These are phyloP conservation scores for Leptinotarsa juncta DNA, from an alignment of 2,888 invertebrate genomes.

Conservation along the genomic window DNA sequence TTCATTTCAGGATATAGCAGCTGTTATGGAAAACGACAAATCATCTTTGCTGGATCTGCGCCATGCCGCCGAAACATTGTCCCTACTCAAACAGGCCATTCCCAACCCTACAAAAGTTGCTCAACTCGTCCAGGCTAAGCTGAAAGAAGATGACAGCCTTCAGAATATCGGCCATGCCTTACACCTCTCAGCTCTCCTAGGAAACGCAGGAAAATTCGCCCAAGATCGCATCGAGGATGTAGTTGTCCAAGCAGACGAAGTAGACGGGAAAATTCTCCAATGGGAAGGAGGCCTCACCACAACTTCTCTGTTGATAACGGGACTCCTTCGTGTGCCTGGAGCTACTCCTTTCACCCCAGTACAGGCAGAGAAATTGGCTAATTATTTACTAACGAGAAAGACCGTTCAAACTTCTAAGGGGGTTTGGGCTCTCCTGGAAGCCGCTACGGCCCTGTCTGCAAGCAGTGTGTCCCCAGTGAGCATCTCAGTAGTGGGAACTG, in stretches of 20 bases:
- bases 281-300: conserved; percentile 92
- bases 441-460: conserved; percentile 70
- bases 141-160: conserved; percentile 86
- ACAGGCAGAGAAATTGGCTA: conserved; percentile 85
- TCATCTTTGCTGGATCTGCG: conserved; percentile 78
- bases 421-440: conserved; percentile 83
- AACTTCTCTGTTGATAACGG: conserved; percentile 74
- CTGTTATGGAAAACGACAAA: conserved; percentile 73
- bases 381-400: conserved; percentile 87
- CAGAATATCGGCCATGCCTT: conserved; percentile 86
- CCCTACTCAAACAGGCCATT: conserved; percentile 74
- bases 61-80: conserved; percentile 78
- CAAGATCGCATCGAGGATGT: conserved; percentile 89
- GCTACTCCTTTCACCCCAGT: conserved; percentile 78
- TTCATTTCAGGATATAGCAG: conserved; percentile 42
- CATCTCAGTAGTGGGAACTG: conserved; percentile 82
- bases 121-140: conserved; percentile 77
- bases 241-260: conserved; percentile 95
- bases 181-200: conserved; percentile 80
- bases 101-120: conserved; percentile 76
- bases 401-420: conserved; percentile 90
- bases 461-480: conserved; percentile 82
- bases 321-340: conserved; percentile 68
- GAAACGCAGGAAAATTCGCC: conserved; percentile 73
- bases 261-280: conserved; percentile 85